Evolutionary conservation across 2,113 vertebrate species (phyloP).

Genomic region (Eurypyga helias): DNA sequence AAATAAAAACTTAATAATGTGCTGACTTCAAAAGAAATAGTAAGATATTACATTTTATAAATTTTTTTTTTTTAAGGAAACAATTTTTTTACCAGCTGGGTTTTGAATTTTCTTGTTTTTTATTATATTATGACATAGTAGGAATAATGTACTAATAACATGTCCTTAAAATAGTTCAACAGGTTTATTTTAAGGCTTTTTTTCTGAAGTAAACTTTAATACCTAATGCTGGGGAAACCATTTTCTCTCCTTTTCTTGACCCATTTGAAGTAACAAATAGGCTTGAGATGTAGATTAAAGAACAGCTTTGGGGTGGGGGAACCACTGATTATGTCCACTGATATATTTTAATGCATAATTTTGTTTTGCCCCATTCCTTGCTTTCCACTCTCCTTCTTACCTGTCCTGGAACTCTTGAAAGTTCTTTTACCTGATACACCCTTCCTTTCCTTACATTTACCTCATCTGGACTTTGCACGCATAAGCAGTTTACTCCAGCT

Average conservation of each 20-base stretch:
- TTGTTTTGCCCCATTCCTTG: neutral
- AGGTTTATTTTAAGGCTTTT: neutral
- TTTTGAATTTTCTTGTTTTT: neutral
- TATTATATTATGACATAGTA: neutral
- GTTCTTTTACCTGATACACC: neutral
- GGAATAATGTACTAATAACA: neutral
- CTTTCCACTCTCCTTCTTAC: neutral
- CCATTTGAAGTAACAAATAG: neutral
- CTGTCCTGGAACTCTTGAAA: neutral
- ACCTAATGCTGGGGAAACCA: neutral
- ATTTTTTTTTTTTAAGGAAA: neutral
- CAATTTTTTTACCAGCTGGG: neutral
- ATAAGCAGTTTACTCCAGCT: constrained; percentile 2
- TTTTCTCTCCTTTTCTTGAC: neutral
- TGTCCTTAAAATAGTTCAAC: neutral
- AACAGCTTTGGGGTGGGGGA: neutral
- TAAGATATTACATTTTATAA: neutral
- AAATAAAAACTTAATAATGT: constrained; percentile 12
- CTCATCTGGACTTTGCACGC: neutral
- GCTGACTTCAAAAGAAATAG: neutral
- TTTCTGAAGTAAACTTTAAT: neutral
- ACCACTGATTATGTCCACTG: neutral
- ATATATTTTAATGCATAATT: neutral
- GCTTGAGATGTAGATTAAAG: neutral
- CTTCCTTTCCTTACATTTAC: neutral